Evolutionary conservation across 2,888 invertebrate genomes (phyloP).

Genomic region (Desoria tigrina): DNA sequence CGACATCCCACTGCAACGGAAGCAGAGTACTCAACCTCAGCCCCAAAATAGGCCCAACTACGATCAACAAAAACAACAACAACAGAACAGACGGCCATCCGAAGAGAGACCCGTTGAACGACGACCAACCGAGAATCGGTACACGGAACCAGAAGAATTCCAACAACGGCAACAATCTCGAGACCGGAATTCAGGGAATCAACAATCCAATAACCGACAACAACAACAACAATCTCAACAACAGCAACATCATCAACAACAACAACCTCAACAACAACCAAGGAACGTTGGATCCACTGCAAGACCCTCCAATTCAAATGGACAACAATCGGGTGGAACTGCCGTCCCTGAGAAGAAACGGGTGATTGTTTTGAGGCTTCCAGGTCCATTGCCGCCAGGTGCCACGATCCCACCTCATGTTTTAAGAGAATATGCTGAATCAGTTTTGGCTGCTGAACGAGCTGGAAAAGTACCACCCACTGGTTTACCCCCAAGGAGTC

Average conservation of each 20-base stretch:
- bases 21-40: not conserved
- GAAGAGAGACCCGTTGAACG: conserved; percentile 15
- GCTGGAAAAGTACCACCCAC: conserved; percentile 16
- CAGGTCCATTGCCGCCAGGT: conserved; percentile 22
- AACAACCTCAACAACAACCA: conserved; percentile 11
- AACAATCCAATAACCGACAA: not conserved
- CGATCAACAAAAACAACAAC: conserved; percentile 9
- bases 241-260: not conserved
- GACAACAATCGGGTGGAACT: not conserved
- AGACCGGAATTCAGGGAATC: not conserved
- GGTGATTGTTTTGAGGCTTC: conserved; percentile 21
- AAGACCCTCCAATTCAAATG: not conserved
- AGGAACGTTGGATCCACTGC: not conserved
- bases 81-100: conserved; percentile 21
- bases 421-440: conserved; percentile 14
- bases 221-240: not conserved
- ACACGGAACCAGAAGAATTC: conserved; percentile 19
- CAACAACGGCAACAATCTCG: not conserved
- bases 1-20: conserved; percentile 6
- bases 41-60: not conserved
- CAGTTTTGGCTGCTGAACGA: conserved; percentile 19
- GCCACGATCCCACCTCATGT: conserved; percentile 21
- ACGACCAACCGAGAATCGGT: no score
- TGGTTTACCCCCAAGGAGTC: not conserved
- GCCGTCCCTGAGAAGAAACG: conserved; percentile 18